Evolutionary conservation across 2,113 vertebrate species (phyloP), one percentile per base, ranked within the genome.

Genomic region (Cervus canadensis): DNA sequence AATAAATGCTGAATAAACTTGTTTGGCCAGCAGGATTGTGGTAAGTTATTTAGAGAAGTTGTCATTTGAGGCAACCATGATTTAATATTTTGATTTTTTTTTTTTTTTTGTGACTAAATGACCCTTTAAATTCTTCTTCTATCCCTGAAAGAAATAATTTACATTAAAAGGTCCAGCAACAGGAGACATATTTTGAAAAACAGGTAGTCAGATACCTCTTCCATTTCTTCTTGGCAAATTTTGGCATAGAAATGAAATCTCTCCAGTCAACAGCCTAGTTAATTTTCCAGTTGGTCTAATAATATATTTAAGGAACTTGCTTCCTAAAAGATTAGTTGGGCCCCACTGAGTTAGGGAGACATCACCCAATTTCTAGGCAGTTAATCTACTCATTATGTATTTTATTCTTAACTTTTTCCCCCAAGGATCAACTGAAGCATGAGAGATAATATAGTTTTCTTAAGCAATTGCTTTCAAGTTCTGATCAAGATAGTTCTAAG

Each of bases 241-340:
- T 97, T 90, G 85, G 54, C 45, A 71, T 36, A 28, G 54, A 86
- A 40, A 90, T 92, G 60, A 95, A 23, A 30, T 92, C 82, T 64
- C 81, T 64, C 93, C 64, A 43, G 67, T 88, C 93, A 92, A 57
- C 4, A 25, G 40, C 30, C 54, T 84, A 76, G 82, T 95, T 97
- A 67, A 97, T 98, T 97, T 89, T 97, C 97, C 97, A 97, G 94
- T 88, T 97, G 95, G 57, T 71, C 81, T 67, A 45, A 76, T 57
- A 97, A 43, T 86, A 45, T 93, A 67, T 98, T 97, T 93, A 57
- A 97, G 92, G 83, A 78, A 45, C 1, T 5, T 57, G 4, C 3
- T 8, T 92, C 93, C 96, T 89, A 25, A 97, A 91, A 97, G 96
- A 95, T 59, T 94, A 8, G 96, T 93, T 96, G 91, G 96, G 89